These are phyloP conservation scores for Panorpa germanica DNA, from an alignment of 2,888 invertebrate genomes.

Conservation along the genomic window DNA sequence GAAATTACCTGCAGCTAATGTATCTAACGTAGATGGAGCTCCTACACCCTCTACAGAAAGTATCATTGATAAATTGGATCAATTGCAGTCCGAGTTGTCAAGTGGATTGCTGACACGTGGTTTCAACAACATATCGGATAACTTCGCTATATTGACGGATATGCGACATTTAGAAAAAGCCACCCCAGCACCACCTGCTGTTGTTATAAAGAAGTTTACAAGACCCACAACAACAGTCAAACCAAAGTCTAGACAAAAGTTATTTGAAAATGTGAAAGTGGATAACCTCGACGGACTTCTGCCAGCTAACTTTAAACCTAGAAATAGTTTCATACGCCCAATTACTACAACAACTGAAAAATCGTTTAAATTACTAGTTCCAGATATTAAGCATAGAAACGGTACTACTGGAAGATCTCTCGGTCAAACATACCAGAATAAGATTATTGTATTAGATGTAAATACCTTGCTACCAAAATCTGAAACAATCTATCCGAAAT, in stretches of 20 bases:
- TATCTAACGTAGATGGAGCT: slow-evolving; percentile 13
- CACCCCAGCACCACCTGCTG: slow-evolving; percentile 21
- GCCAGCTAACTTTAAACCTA: slow-evolving; percentile 41
- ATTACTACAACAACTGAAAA: slow-evolving; percentile 28
- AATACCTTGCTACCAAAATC: too few relatives aligned
- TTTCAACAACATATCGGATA: slow-evolving; percentile 47
- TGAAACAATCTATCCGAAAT: too few relatives aligned
- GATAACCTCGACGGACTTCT: slow-evolving; percentile 39
- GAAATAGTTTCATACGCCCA: slow-evolving; percentile 29
- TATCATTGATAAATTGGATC: slow-evolving; percentile 68
- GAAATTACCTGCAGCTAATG: slow-evolving; percentile 1
- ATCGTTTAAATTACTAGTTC: too few relatives aligned
- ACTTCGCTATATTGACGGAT: slow-evolving; percentile 43
- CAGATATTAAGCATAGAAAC: slow-evolving; percentile 16
- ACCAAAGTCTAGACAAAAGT: slow-evolving; percentile 11
- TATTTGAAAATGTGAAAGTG: slow-evolving; percentile 27
- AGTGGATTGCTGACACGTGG: slow-evolving; percentile 57
- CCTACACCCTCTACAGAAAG: slow-evolving; percentile 54
- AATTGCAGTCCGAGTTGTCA: slow-evolving; percentile 68
- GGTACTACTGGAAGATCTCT: slow-evolving; percentile 21
- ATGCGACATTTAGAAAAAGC: slow-evolving; percentile 18
- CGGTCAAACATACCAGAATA: slow-evolving; percentile 13
- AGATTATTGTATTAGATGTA: slow-evolving; percentile 14
- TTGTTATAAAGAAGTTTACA: slow-evolving; percentile 45
- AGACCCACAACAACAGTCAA: slow-evolving; percentile 23